phyloP scores from a whole-genome alignment of 2,797 vertebrate species.

The Sandelia bainsii region DNA sequence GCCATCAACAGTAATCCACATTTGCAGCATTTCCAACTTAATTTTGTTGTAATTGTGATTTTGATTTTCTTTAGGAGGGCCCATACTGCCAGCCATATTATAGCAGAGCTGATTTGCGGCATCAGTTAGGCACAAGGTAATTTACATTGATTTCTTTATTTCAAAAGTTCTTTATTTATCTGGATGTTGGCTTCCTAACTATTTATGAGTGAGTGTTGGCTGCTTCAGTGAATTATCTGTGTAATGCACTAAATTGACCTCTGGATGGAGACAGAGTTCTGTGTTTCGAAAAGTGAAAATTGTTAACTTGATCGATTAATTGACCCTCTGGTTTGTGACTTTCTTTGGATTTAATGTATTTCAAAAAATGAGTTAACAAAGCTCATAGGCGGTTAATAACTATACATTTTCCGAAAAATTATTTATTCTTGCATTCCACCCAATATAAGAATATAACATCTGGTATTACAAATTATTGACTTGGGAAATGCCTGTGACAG shows the following conservation, averaged over 20 bases:
- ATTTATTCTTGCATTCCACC: neutral
- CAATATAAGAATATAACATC: neutral
- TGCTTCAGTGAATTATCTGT: neutral
- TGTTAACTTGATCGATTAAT: neutral
- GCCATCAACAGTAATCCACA: neutral
- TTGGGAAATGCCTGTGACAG: neutral
- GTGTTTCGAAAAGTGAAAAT: neutral
- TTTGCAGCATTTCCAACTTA: conserved; percentile 4
- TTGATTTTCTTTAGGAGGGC: conserved; percentile 59
- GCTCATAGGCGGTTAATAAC: neutral
- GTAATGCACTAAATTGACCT: conserved; percentile 43
- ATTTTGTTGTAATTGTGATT: conserved; percentile 9
- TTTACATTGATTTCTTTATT: neutral
- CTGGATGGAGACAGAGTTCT: conserved; percentile 65
- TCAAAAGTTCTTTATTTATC: neutral
- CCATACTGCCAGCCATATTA: conserved; percentile 43
- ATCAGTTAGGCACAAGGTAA: conserved; percentile 69
- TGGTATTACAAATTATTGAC: neutral
- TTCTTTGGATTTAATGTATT: neutral
- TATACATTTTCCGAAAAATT: neutral
- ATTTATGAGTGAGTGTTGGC: neutral
- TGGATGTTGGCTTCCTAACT: neutral
- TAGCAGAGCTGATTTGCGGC: conserved; percentile 71
- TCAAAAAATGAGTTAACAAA: neutral
- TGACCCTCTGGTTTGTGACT: neutral